These are phyloP conservation scores for Vollenhovia emeryi DNA, from an alignment of 1,140 invertebrate species.

Conservation along the genomic window DNA sequence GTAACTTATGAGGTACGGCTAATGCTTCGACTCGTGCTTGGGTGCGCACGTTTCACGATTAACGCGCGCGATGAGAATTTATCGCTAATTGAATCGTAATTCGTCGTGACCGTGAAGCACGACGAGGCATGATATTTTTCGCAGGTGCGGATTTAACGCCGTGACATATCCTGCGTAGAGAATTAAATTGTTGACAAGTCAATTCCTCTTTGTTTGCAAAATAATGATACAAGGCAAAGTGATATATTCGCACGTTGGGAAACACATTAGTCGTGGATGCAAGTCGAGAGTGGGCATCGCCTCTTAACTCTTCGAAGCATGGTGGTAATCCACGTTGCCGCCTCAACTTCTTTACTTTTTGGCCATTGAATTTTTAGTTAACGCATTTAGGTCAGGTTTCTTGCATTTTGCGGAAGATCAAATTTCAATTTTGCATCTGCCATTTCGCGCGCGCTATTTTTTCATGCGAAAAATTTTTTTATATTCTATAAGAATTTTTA, in stretches of 20 bases:
- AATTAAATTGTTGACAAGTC: not conserved
- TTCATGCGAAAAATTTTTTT: too few species aligned
- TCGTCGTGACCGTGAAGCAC: constrained; percentile 38
- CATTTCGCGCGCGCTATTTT: too few species aligned
- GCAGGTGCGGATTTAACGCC: not conserved
- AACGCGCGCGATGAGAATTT: constrained; percentile 39
- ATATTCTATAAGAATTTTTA: too few species aligned
- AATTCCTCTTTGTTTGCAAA: not conserved
- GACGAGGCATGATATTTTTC: constrained; percentile 24
- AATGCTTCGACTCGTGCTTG: not conserved
- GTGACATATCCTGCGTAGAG: not conserved
- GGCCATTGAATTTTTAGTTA: too few species aligned
- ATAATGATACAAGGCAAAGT: not conserved
- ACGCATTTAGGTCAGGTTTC: too few species aligned
- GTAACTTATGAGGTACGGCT: constrained; percentile 27
- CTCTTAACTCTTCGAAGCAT: too few species aligned
- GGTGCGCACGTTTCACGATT: not conserved
- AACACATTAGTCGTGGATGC: not conserved
- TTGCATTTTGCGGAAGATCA: too few species aligned
- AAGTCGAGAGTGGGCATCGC: not conserved
- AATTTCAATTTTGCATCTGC: too few species aligned
- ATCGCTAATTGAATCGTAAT: constrained; percentile 45
- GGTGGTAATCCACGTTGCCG: too few species aligned
- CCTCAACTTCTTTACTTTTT: too few species aligned
- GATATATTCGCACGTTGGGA: not conserved